A percentile compares a stretch with the other conserved stretches of the same genome.
Conservation (phyloP, 2,113 vertebrate genomes). For the Mus spicilegus region DNA sequence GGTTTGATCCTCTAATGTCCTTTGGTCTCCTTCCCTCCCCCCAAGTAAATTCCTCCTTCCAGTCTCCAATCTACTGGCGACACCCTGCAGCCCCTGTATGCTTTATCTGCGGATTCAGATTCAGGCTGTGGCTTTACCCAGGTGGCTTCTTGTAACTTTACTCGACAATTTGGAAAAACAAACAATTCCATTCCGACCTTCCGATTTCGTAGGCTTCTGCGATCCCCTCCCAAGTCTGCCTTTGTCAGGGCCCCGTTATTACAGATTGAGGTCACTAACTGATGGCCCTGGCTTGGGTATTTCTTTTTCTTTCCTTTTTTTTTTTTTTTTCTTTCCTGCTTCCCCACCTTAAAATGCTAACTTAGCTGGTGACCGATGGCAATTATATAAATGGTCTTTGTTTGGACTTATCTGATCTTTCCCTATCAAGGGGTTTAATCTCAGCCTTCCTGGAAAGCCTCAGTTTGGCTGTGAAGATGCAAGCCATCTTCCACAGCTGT, state of each 20-base stretch:
- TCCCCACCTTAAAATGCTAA: background rate
- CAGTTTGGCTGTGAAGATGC: too few relatives aligned
- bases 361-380: fast-evolving
- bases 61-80: fast-evolving
- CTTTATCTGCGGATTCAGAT: background rate
- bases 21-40: background rate
- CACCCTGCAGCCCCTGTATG: background rate
- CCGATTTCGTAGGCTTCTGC: background rate
- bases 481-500: background rate
- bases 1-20: background rate
- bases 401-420: background rate
- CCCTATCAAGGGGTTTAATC: background rate
- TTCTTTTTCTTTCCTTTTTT: too few relatives aligned
- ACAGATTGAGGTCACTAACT: background rate
- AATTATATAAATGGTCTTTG: background rate
- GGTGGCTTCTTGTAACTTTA: constrained; percentile 27
- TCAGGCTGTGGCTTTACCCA: background rate
- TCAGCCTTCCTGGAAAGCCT: background rate
- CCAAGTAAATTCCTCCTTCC: background rate
- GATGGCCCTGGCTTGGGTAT: fast-evolving
- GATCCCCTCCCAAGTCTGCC: background rate
- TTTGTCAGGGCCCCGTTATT: background rate
- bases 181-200: background rate
- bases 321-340: too few relatives aligned
- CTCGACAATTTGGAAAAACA: constrained; percentile 28